Percentiles rank a stretch among this genome's conserved stretches.
Evolutionary conservation across 2,113 vertebrate genomes (phyloP).

Genomic region (rat (Rattus norvegicus)): GRCr8 NC_086022.1:36932001-36932500

Average conservation of each 20-base stretch:
- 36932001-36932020: constrained; percentile 38
- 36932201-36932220: constrained; percentile 82
- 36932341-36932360: constrained; percentile 81
- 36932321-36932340: constrained; percentile 77
- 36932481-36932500: constrained; percentile 11
- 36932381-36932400: constrained; percentile 78
- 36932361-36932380: constrained; percentile 81
- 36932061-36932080: constrained; percentile 29
- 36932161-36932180: constrained; percentile 53
- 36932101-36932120: not conserved
- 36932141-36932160: constrained; percentile 60
- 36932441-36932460: constrained; percentile 73
- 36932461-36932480: not conserved
- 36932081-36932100: constrained; percentile 48
- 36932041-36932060: constrained; percentile 17
- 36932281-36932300: constrained; percentile 77
- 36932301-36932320: constrained; percentile 83
- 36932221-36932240: constrained; percentile 71
- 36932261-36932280: constrained; percentile 71
- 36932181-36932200: constrained; percentile 79
- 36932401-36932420: constrained; percentile 78
- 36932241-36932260: constrained; percentile 74
- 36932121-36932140: constrained; percentile 50
- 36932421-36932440: constrained; percentile 77
- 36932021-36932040: constrained; percentile 49